Evolutionary conservation across 2,113 vertebrate genomes (phyloP), one percentile per base, ranked within the genome.

Genomic region (Aspiorhynchus laticeps): DNA sequence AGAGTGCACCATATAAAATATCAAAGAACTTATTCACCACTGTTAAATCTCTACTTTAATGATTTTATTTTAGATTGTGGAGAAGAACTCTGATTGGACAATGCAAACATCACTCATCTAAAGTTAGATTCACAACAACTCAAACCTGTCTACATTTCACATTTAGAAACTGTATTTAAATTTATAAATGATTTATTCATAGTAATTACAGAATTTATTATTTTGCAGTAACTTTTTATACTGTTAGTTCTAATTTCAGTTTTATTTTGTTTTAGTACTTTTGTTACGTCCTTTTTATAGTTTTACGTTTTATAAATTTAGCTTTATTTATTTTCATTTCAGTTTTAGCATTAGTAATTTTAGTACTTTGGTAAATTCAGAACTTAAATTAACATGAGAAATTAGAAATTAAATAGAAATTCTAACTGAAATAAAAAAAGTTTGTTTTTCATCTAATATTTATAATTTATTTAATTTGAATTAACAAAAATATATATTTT

Each of bases 1-100:
- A 83, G 80, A 69, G 80, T 21, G 80, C 63, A 69, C 19, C 10
- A 69, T n/a, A 28, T 31, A 83, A 63, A 33, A 63, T 41, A 12
- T 8, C 14, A 78, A 61, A 71, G 8, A 19, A 53, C 51, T 21
- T 53, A 7, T 53, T 53, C 51, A 53, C 17, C 17, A 53, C 51
- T 53, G 17, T 53, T 67, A 15, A 28, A 67, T 69, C 28, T 8
- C 5, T 5, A 6, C 17, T 36, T 69, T 36, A 36, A 36, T 19
- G 15, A 17, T 69, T 36, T 19, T 21, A 19, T 69, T 69, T 69
- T 36, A 71, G 67, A 36, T 9, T 33, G 65, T 19, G 15, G 15
- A 71, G 17, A 36, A 69, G 67, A 69, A 69, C 31, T 69, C 31
- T 36, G 67, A 31, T 7, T 36, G 7, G 67, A 21, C 31, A 36